Base-by-base conservation (phyloP, 2,113 vertebrate genomes). In the Natator depressus region DNA sequence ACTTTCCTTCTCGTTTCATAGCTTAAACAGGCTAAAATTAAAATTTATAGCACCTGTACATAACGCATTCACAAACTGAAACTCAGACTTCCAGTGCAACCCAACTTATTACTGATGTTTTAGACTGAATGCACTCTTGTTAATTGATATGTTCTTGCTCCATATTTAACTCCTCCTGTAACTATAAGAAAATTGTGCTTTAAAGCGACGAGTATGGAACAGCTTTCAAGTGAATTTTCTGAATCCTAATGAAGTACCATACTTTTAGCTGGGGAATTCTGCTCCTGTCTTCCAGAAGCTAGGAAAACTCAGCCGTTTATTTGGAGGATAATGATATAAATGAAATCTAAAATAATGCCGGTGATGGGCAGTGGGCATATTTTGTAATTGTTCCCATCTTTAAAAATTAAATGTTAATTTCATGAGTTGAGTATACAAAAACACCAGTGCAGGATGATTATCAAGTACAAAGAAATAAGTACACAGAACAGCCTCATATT, bases 21-120 rank as follows among this genome's bases (percentile, higher is more conserved):
- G 89, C 89, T 87, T 93, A 95, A n/a, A 97, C 92, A 95, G 51
- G 93, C 90, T 91, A 89, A 97, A 96, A 91, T 95, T 94, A 94
- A 93, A 97, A 92, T 96, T 95, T 96, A 96, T 95, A 94, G 95
- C 91, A 88, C 91, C 91, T 79, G 51, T 90, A 92, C 88, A 93
- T 88, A 96, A 96, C 92, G 88, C 88, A 90, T 88, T 91, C 84
- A 96, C 93, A 86, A 97, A 95, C 57, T 85, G 91, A 97, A 92
- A 86, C 94, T 93, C 78, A 76, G 83, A 82, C 51, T 96, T 91
- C 81, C 78, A 88, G 95, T 85, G 93, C 88, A 95, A 93, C 94
- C 85, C 93, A 47, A 84, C 80, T 91, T 80, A 90, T 91, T 82
- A 90, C 69, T 89, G 89, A 46, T 82, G 89, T 92, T 93, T 92